Evolutionary conservation across 1,140 invertebrate species (phyloP), one percentile per base, ranked within the genome.

Genomic region (Acyrthosiphon pisum): DNA sequence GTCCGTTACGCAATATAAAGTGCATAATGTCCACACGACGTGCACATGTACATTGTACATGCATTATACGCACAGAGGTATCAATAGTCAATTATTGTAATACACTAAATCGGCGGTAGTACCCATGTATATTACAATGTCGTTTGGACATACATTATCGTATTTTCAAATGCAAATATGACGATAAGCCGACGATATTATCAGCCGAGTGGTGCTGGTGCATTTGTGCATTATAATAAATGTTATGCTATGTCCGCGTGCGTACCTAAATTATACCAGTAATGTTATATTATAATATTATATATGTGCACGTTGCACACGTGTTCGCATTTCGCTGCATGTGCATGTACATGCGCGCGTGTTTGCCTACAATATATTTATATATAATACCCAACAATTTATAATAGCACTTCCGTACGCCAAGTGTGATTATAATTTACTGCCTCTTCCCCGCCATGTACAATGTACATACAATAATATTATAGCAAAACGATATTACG

Each of bases 271-370:
- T 86, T 44, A 26, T 11, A 41, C 9, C 6, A 0, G 22, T 30
- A 86, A 86, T 30, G 26, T 46, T 86, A 50, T 35, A 68, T 18
- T 86, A 46, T 84, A 41, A 50, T 35, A 68, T 18, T 86, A 30
- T 48, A 46, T 48, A n/a, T 1, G 46, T 88, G 46, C 26, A 50
- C 46, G 35, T 41, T 84, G 37, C 81, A 48, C 86, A 50, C 86
- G 86, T 88, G 46, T 88, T 88, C 41, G 83, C 83, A 26, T 88
- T 88, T 50, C 87, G n/a, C 30, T 50, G 44, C n/a, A 88, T 87
- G 14, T 35, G n/a, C 60, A 6, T 76, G 30, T 76, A 30, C n/a
- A 18, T 46, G 84, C 86, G 30, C 46, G 86, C 46, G 86, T 87
- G 86, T 88, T 88, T 30, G 86, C 18, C n/a, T 23, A 35, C 46